These are phyloP conservation scores for Zaprionus gabonicus DNA, from an alignment of 1,140 invertebrate species.

Conservation along the genomic window DNA sequence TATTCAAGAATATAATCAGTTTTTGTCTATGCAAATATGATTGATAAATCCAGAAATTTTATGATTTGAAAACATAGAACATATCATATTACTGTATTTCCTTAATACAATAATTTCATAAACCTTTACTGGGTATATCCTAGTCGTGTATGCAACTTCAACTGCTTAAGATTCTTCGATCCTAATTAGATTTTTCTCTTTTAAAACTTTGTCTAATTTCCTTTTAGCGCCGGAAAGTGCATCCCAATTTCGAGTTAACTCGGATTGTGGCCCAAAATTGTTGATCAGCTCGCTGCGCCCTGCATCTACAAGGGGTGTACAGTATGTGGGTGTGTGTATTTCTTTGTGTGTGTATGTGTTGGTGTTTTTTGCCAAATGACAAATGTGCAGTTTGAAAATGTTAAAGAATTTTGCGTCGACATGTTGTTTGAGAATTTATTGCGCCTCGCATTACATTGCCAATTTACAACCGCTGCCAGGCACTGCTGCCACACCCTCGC, in stretches of 20 bases:
- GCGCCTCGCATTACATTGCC: constrained; percentile 42
- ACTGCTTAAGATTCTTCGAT: not conserved
- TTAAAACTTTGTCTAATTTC: not conserved
- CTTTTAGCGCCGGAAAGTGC: not conserved
- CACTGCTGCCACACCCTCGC: not conserved
- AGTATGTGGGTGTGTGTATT: not conserved
- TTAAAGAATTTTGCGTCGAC: constrained; percentile 62
- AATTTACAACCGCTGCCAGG: constrained; percentile 41
- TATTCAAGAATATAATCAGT: not conserved
- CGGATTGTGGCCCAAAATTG: not conserved
- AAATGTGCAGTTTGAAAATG: constrained; percentile 66
- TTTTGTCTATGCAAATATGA: not conserved
- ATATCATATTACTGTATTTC: not conserved
- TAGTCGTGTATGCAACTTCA: not conserved
- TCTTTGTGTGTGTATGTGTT: not conserved
- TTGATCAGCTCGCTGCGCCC: not conserved
- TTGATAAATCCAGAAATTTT: not conserved
- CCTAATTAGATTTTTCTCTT: not conserved
- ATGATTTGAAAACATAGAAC: not conserved
- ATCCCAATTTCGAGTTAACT: not conserved
- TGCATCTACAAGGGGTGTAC: not conserved
- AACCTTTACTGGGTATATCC: not conserved
- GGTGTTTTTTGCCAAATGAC: constrained; percentile 39
- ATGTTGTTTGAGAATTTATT: constrained; percentile 48
- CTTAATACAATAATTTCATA: too few relatives aligned